Evolutionary conservation across 2,888 invertebrate species (phyloP).

Genomic region (Anthophora plumipes): DNA sequence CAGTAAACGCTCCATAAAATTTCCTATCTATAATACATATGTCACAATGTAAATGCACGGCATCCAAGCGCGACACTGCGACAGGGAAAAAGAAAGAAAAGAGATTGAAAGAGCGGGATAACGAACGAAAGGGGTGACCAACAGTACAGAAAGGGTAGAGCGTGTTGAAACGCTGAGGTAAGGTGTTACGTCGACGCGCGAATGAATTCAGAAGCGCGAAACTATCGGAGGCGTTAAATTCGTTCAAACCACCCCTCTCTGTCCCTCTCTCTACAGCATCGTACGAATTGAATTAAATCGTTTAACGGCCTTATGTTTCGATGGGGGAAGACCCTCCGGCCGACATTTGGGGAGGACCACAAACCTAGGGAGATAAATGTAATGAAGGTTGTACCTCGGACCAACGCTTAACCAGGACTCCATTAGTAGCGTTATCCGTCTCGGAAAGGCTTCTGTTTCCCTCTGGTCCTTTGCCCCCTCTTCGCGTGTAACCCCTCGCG

Average conservation of each 20-base stretch:
- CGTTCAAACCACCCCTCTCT: conserved; percentile 62
- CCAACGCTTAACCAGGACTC: conserved; percentile 78
- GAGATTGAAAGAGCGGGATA: conserved; percentile 17
- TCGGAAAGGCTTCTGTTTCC: conserved; percentile 63
- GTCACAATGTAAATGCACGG: conserved; percentile 28
- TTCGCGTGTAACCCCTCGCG: conserved; percentile 19
- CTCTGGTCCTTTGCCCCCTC: conserved; percentile 16
- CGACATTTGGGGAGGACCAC: conserved; percentile 77
- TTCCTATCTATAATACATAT: neutral
- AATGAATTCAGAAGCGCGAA: conserved; percentile 71
- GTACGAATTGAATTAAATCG: conserved; percentile 83
- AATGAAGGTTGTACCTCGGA: conserved; percentile 82
- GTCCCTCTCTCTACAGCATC: conserved; percentile 15
- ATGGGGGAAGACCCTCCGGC: conserved; percentile 72
- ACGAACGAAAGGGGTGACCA: conserved; percentile 19
- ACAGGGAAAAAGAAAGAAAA: neutral
- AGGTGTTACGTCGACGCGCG: conserved; percentile 52
- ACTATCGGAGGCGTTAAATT: conserved; percentile 81
- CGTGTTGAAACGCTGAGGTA: conserved; percentile 68
- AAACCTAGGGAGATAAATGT: conserved; percentile 80
- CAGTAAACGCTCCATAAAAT: conserved; percentile 7
- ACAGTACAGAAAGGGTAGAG: neutral
- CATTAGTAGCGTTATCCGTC: conserved; percentile 77
- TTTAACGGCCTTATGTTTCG: conserved; percentile 82
- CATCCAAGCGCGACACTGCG: neutral